Conservation (phyloP, 1,140 invertebrate species). For the Musca domestica region DNA sequence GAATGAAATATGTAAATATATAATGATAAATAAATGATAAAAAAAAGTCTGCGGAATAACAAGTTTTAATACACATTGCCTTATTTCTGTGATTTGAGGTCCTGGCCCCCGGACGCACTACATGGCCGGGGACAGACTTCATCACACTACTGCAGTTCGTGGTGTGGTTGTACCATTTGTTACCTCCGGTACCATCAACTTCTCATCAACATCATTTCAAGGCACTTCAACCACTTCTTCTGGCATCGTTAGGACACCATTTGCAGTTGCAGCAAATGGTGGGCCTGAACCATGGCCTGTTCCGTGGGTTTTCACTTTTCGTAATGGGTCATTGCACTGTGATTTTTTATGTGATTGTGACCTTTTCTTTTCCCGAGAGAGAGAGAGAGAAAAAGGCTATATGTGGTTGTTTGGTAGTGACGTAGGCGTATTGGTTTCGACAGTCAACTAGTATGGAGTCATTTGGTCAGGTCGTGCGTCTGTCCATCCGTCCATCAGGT, state of each 20-base stretch:
- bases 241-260: neutral
- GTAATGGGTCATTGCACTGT: conserved; percentile 31
- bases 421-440: no score
- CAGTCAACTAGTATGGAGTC: neutral
- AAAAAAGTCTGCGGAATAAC: no score
- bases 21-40: no score
- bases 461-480: neutral
- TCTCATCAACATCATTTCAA: neutral
- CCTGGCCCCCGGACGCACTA: no score
- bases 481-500: neutral
- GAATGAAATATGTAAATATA: no score
- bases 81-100: no score
- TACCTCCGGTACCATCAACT: conserved; percentile 4
- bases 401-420: no score
- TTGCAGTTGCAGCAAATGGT: neutral
- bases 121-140: no score
- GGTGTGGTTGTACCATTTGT: no score
- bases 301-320: conserved; percentile 26
- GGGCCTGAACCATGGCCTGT: conserved; percentile 4
- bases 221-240: neutral
- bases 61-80: no score
- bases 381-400: no score
- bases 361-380: no score
- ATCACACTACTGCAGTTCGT: neutral
- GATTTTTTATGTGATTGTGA: conserved; percentile 18